Evolutionary conservation across 2,888 invertebrate species (phyloP), one percentile per base, ranked within the genome.

Genomic region (Caenorhabditis doughertyi): DNA sequence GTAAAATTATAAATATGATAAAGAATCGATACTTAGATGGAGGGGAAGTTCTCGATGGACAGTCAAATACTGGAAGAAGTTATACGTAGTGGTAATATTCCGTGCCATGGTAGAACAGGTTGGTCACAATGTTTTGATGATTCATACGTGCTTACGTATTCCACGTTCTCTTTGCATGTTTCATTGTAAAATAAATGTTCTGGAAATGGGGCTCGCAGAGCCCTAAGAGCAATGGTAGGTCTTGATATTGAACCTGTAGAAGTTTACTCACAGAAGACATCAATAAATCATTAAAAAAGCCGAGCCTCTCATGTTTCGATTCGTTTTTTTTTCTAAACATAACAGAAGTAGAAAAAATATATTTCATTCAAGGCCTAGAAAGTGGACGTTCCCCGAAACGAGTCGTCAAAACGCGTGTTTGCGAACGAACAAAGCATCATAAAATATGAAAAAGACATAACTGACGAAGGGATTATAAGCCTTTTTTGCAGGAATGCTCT

Each of bases 71-170:
- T 88, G 67, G 85, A 87, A 35, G 87, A 85, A 60, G 86, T 88
- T 1, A 81, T 88, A 47, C 56, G 73, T 21, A 86, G 83, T 68
- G 87, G 87, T 13, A 87, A 87, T 71, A 83, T 86, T 25, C 87
- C 87, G 3, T 81, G 81, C 51, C 84, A 85, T n/a, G 87, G 88
- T 3, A 84, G 80, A 73, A 84, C 73, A 51, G 87, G 87, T 86
- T 49, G 4, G 73, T 72, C 2, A 44, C 29, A 44, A 18, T 16
- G n/a, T n/a, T n/a, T n/a, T n/a, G n/a, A n/a, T n/a, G n/a, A n/a
- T n/a, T n/a, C n/a, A n/a, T n/a, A n/a, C n/a, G n/a, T n/a, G n/a
- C n/a, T n/a, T n/a, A n/a, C n/a, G n/a, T n/a, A n/a, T n/a, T n/a
- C n/a, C n/a, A n/a, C n/a, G n/a, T n/a, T n/a, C n/a, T n/a, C n/a